These are phyloP conservation scores for Ectemnius cavifrons DNA, from an alignment of 2,888 invertebrate genomes.

Conservation along the genomic window DNA sequence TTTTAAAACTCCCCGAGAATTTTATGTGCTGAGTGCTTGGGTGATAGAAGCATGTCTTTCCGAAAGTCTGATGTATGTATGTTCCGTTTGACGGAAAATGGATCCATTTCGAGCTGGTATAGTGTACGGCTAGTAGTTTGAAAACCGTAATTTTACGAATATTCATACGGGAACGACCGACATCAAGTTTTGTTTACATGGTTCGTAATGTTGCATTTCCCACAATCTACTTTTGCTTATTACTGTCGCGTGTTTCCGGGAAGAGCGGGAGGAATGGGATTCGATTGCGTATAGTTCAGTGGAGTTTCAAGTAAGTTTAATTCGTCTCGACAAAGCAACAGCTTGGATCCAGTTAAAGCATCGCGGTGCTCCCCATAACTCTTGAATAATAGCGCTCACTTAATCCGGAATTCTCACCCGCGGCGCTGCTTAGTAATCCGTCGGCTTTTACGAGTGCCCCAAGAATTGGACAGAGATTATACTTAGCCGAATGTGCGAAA, in stretches of 20 bases:
- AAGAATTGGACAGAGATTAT: conserved; percentile 57
- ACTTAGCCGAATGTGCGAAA: conserved; percentile 59
- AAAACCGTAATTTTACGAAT: too few relatives aligned
- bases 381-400: conserved; percentile 20
- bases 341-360: neutral
- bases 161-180: too few relatives aligned
- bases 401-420: conserved; percentile 53
- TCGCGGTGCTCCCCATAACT: neutral
- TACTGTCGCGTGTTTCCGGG: too few relatives aligned
- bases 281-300: too few relatives aligned
- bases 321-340: too few relatives aligned
- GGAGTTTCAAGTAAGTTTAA: too few relatives aligned
- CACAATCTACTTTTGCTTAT: too few relatives aligned
- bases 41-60: conserved; percentile 11
- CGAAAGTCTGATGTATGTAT: conserved; percentile 12
- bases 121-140: neutral
- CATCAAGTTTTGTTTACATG: too few relatives aligned
- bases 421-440: conserved; percentile 34
- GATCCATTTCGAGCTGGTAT: neutral
- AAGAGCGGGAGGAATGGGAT: too few relatives aligned
- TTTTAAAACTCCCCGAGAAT: conserved; percentile 28
- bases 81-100: conserved; percentile 22
- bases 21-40: conserved; percentile 9
- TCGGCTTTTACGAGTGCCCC: conserved; percentile 41
- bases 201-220: too few relatives aligned